Percentiles rank a stretch among this genome's conserved stretches.
Evolutionary conservation across 1,140 invertebrate species (phyloP).

Genomic region (Caerostris darwini): DNA sequence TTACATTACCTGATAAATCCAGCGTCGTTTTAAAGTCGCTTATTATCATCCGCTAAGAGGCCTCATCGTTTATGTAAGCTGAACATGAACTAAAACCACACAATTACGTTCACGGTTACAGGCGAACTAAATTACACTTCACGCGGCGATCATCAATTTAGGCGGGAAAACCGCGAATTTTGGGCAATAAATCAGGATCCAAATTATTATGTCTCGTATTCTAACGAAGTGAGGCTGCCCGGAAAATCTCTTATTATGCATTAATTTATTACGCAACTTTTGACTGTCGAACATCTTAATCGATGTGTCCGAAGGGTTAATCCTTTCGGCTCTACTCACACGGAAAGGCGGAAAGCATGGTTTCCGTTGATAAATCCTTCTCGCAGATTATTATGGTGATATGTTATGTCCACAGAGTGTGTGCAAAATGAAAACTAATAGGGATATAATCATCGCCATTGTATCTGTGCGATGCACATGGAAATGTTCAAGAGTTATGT

Average conservation of each 20-base stretch:
- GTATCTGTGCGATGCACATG: too few species aligned
- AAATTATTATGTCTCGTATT: conserved; percentile 73
- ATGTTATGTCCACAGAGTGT: neutral
- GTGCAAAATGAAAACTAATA: neutral
- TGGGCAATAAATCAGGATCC: conserved; percentile 54
- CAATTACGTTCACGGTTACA: conserved; percentile 33
- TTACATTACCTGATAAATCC: conserved; percentile 46
- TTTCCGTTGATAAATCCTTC: too few species aligned
- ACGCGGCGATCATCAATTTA: conserved; percentile 55
- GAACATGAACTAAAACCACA: conserved; percentile 65
- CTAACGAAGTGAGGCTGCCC: conserved; percentile 55
- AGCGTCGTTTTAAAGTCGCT: neutral
- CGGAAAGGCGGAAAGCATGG: neutral
- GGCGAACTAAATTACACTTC: conserved; percentile 64
- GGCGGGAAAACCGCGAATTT: conserved; percentile 62
- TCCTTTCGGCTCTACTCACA: neutral
- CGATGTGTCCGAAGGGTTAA: conserved; percentile 46
- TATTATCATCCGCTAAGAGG: conserved; percentile 32
- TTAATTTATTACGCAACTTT: conserved; percentile 66
- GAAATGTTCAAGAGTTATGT: too few species aligned
- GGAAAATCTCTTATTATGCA: conserved; percentile 66
- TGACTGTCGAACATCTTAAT: conserved; percentile 39
- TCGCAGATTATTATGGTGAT: neutral
- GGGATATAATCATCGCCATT: neutral
- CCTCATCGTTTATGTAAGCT: conserved; percentile 63